phyloP scores from a whole-genome alignment of 2,888 invertebrate genomes.

The Papilio gigon region DNA sequence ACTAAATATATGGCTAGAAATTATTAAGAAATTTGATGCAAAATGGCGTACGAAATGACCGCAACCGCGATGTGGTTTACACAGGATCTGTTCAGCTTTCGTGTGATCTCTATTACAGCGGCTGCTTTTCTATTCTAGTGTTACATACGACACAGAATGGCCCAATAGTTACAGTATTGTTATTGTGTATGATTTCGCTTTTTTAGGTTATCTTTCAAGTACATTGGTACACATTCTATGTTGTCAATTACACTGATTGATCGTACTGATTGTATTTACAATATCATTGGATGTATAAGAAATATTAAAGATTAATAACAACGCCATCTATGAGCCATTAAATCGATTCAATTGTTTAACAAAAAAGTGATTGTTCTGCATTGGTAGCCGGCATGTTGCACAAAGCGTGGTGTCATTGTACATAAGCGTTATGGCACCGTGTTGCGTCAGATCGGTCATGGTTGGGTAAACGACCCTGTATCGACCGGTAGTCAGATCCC shows the following conservation, averaged over 20 bases:
- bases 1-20: conserved; percentile 5
- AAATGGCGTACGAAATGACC: conserved; percentile 27
- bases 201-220: background rate
- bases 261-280: background rate
- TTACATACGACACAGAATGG: conserved; percentile 24
- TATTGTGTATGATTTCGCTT: background rate
- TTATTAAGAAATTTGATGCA: conserved; percentile 34
- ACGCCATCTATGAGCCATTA: background rate
- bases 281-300: background rate
- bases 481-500: conserved; percentile 45
- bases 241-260: background rate
- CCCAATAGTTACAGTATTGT: background rate
- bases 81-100: conserved; percentile 30
- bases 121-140: conserved; percentile 35
- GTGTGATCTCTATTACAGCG: conserved; percentile 30
- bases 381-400: conserved; percentile 10
- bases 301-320: background rate
- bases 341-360: conserved; percentile 7
- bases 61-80: conserved; percentile 35
- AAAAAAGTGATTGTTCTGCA: conserved; percentile 26
- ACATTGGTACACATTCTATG: background rate
- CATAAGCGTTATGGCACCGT: conserved; percentile 43
- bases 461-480: conserved; percentile 52
- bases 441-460: conserved; percentile 48
- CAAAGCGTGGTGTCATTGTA: conserved; percentile 38